Conservation (phyloP, 2,113 vertebrate genomes). For the Pyrgilauda ruficollis region DNA sequence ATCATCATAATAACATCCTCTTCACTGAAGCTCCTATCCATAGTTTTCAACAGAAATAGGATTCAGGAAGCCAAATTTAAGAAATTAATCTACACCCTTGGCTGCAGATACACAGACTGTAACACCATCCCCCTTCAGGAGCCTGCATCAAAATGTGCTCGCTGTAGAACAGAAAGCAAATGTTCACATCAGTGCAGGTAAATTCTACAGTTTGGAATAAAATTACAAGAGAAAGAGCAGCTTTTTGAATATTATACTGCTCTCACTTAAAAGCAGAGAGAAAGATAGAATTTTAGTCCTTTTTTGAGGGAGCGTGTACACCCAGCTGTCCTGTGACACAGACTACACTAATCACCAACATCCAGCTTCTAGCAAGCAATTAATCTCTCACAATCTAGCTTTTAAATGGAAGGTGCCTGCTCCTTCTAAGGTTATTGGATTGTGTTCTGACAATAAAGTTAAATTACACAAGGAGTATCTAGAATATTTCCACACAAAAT, state of each 20-base stretch:
- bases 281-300: neutral
- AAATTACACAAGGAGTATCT: neutral
- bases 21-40: neutral
- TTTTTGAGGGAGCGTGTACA: neutral
- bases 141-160: neutral
- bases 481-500: conserved; percentile 43
- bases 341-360: neutral
- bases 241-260: neutral
- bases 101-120: neutral
- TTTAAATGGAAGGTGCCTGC: conserved; percentile 1
- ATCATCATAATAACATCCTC: neutral
- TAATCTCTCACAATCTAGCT: neutral
- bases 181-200: neutral
- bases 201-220: neutral
- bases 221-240: neutral
- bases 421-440: neutral
- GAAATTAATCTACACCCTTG: conserved; percentile 42
- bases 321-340: neutral
- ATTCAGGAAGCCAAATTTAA: conserved; percentile 39
- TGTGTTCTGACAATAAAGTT: conserved; percentile 29
- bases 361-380: neutral
- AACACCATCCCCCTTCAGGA: neutral
- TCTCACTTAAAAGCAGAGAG: neutral
- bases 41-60: neutral
- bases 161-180: conserved; percentile 31